Evolutionary conservation across 2,797 vertebrate species (phyloP), one percentile per base, ranked within the genome.

Genomic region (Gymnodraco acuticeps): DNA sequence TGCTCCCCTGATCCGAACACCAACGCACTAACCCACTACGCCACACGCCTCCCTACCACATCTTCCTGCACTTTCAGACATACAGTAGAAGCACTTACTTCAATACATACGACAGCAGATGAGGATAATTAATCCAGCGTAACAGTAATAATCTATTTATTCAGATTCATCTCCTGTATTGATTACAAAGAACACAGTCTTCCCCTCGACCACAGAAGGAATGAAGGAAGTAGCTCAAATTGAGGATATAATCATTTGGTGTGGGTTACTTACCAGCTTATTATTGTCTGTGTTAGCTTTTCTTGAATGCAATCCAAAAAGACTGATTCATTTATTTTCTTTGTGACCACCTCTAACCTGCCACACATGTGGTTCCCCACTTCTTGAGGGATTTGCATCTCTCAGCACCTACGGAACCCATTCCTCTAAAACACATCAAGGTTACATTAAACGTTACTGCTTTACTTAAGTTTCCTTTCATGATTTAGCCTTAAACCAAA

Each of bases 241-340:
- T 80, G 65, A 78, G 69, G 60, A 84, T 90, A 58, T 82, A 89
- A 90, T 84, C 73, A 91, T 89, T 88, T 77, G 80, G 87, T 90
- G 78, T 90, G 84, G 46, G 80, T 92, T 90, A 89, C 80, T 92
- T 90, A 89, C 80, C 71, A 45, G 75, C 81, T 87, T 85, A 78
- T 87, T 93, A 80, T 90, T 88, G 81, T 79, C 80, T 77, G 59
- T 85, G 83, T 93, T 91, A 78, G 86, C 69, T 92, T 92, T 93
- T 90, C 90, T 91, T 92, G 80, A 89, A 59, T 64, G 70, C 70
- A 90, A 88, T 93, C 89, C 89, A 84, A 83, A 85, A 83, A 77
- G 85, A 77, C 79, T 82, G 85, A 88, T 88, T 82, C 62, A 90
- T 94, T 93, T 93, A 90, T 91, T 94, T 91, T 88, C 83, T 88